These are phyloP conservation scores for Mycetomoellerius zeteki DNA, from an alignment of 1,140 invertebrate species.

Conservation along the genomic window DNA sequence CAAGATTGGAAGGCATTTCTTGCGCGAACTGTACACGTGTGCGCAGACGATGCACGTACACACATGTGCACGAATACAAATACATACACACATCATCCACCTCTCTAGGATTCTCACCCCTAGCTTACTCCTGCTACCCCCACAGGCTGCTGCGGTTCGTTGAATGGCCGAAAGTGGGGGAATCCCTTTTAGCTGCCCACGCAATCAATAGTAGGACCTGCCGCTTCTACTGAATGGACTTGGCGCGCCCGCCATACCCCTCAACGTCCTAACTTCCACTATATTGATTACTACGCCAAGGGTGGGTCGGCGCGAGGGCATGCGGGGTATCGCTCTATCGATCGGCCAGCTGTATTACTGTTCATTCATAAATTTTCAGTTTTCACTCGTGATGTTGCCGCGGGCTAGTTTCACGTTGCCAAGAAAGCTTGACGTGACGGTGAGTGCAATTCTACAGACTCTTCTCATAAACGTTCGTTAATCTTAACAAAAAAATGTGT, in stretches of 20 bases:
- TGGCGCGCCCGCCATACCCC: constrained; percentile 46
- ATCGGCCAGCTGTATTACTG: constrained; percentile 72
- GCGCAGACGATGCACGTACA: not conserved
- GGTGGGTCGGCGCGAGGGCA: constrained; percentile 17
- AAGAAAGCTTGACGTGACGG: not conserved
- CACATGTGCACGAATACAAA: not conserved
- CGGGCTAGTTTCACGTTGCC: not conserved
- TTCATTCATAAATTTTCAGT: constrained; percentile 77
- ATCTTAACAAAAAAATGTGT: not conserved
- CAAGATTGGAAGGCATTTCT: too few relatives aligned
- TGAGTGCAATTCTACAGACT: not conserved
- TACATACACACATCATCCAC: too few relatives aligned
- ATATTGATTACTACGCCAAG: constrained; percentile 70
- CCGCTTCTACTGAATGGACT: constrained; percentile 73
- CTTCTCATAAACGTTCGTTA: not conserved
- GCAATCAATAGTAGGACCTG: constrained; percentile 72
- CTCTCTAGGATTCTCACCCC: constrained; percentile 11
- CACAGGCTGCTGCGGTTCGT: constrained; percentile 47
- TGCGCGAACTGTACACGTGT: not conserved
- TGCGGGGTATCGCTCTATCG: constrained; percentile 69
- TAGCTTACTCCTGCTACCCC: constrained; percentile 33
- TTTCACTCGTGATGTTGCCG: constrained; percentile 48
- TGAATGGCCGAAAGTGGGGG: constrained; percentile 59
- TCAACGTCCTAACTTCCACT: constrained; percentile 42
- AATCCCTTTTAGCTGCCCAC: constrained; percentile 63